A percentile compares a stretch with the other conserved stretches of the same genome.
Evolutionary conservation across 1,140 invertebrate genomes (phyloP).

Genomic region (Marisa cornuarietis): DNA sequence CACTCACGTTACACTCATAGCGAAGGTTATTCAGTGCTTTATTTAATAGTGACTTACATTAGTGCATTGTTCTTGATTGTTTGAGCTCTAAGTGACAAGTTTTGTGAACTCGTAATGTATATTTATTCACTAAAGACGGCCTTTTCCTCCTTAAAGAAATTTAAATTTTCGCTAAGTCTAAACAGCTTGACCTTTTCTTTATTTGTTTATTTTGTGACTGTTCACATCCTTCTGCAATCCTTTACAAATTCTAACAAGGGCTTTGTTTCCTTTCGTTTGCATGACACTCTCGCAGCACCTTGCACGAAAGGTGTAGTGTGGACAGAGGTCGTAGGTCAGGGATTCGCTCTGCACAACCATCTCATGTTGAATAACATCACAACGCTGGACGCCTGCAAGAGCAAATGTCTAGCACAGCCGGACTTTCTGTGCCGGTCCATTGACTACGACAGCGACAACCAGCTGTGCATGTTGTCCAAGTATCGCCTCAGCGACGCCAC

Average conservation of each 20-base stretch:
- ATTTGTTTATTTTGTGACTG: neutral
- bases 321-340: conserved; percentile 15
- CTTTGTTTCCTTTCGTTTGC: conserved; percentile 7
- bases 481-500: conserved; percentile 24
- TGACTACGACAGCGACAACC: conserved; percentile 32
- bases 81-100: no score
- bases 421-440: conserved; percentile 41
- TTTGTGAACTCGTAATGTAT: no score
- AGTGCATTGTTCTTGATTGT: no score
- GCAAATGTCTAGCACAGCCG: conserved; percentile 27
- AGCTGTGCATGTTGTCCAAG: conserved; percentile 39
- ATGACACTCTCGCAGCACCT: conserved; percentile 14
- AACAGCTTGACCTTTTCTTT: no score
- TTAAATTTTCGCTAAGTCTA: neutral
- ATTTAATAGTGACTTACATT: no score
- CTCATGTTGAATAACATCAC: conserved; percentile 24
- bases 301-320: conserved; percentile 26
- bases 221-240: no score
- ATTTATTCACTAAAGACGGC: no score
- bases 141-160: neutral
- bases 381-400: conserved; percentile 27
- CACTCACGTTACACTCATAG: no score
- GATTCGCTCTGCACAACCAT: conserved; percentile 43
- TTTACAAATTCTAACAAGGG: no score
- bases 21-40: no score